Percentiles rank a stretch among this genome's conserved stretches.
Conservation (phyloP, 2,113 vertebrate genomes). For the Cariama cristata region DNA sequence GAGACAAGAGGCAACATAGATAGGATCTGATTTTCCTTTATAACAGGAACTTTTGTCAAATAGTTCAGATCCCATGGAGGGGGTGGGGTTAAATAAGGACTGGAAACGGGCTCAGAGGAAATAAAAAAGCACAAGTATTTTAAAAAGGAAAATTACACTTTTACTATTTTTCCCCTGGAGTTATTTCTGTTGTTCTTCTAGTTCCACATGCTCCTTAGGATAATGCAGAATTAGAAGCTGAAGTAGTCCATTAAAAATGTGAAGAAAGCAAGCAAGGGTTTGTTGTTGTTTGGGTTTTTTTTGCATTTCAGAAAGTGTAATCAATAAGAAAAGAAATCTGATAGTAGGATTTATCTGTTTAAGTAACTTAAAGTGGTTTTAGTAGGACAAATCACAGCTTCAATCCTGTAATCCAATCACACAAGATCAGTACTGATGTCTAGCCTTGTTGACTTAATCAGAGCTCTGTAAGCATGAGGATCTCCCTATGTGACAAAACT, state of each 20-base stretch:
- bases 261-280: background rate
- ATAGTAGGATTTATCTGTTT: conserved; percentile 19
- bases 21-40: background rate
- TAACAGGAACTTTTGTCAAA: background rate
- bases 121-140: background rate
- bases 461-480: background rate
- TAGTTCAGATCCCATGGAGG: background rate
- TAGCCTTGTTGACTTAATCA: background rate
- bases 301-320: background rate
- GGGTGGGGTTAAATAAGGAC: background rate
- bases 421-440: background rate
- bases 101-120: background rate
- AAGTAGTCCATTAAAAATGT: background rate
- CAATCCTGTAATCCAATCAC: conserved; percentile 36
- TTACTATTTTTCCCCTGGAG: background rate
- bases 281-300: accelerated
- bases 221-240: background rate
- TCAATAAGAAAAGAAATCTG: conserved; percentile 1
- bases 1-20: background rate
- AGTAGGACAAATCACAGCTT: conserved; percentile 7
- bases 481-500: background rate
- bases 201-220: background rate
- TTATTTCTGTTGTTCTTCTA: background rate
- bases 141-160: background rate
- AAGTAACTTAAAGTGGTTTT: conserved; percentile 19